Evolutionary conservation across 2,797 vertebrate genomes (phyloP), one percentile per base, ranked within the genome.

Genomic region (Oceanodroma leucorhoa): DNA sequence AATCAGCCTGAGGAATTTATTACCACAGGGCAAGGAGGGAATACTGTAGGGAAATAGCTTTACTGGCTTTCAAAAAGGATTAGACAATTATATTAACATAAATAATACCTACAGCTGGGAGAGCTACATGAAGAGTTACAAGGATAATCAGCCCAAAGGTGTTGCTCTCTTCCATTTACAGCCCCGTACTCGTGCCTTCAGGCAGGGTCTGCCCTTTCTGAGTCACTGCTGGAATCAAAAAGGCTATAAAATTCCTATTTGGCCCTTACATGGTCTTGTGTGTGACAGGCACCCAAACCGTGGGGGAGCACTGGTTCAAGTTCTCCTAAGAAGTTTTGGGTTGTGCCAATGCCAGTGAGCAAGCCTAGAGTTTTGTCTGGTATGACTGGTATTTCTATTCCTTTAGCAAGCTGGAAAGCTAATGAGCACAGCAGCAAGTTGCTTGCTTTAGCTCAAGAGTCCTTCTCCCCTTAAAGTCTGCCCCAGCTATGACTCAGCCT

Each of bases 71-170:
- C 55, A 91, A 58, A 94, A 87, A 82, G 53, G 29, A 79, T 82
- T 60, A 95, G 51, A 90, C 66, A 93, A 88, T 88, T 83, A 69
- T 29, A 90, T 88, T 88, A 95, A 76, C 83, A 94, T 84, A 84
- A 95, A 92, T 66, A 94, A 84, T 87, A 79, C 55, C 73, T 91
- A 76, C 32, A 82, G 36, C 40, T 69, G n/a, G 61, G 41, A 93
- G 55, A 81, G 43, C 46, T 70, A 66, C 72, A 61, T 11, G 41
- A 78, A 91, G 65, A 91, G 36, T 76, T 88, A 70, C 66, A 90
- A 65, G 70, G 77, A 69, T 72, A 62, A 94, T 30, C 61, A 79
- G 50, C 29, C 70, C 48, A 83, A 87, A 87, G 71, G 40, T 10
- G 34, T 17, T 2, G 1, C 26, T 34, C 24, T 71, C 46, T 66